These are phyloP conservation scores for Hafferia zeledoni DNA, from an alignment of 2,797 vertebrate species.

Conservation along the genomic window DNA sequence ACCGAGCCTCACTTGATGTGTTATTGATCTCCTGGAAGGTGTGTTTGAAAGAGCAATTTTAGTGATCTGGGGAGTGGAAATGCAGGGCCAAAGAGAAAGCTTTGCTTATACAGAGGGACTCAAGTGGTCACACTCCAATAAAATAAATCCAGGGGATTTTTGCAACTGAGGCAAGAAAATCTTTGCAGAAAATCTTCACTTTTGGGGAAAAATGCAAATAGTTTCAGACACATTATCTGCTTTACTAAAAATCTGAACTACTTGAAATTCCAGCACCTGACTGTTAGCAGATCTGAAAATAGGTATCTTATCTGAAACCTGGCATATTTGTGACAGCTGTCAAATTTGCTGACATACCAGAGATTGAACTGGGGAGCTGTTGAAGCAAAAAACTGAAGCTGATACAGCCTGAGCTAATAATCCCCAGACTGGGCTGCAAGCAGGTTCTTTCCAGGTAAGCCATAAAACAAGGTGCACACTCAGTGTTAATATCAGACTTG, in stretches of 20 bases:
- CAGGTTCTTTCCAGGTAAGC: neutral
- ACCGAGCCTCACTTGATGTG: slow-evolving; percentile 57
- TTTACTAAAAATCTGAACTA: slow-evolving; percentile 14
- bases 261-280: slow-evolving; percentile 23
- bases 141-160: neutral
- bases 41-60: slow-evolving; percentile 42
- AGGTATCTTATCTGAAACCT: slow-evolving; percentile 44
- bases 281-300: slow-evolving; percentile 46
- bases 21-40: slow-evolving; percentile 67
- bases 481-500: neutral
- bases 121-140: neutral
- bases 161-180: neutral
- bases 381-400: neutral
- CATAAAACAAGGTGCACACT: neutral
- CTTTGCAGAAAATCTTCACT: neutral
- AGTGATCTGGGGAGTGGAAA: slow-evolving; percentile 30
- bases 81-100: neutral
- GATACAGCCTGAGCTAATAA: slow-evolving; percentile 1
- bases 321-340: slow-evolving; percentile 47
- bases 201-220: neutral
- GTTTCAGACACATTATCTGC: neutral
- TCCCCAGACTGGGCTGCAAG: neutral
- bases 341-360: slow-evolving; percentile 38
- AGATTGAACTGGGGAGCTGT: neutral
- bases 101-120: neutral